Conservation (phyloP, 64 coral and sea anemone genomes). For the Acropora yongei region DNA sequence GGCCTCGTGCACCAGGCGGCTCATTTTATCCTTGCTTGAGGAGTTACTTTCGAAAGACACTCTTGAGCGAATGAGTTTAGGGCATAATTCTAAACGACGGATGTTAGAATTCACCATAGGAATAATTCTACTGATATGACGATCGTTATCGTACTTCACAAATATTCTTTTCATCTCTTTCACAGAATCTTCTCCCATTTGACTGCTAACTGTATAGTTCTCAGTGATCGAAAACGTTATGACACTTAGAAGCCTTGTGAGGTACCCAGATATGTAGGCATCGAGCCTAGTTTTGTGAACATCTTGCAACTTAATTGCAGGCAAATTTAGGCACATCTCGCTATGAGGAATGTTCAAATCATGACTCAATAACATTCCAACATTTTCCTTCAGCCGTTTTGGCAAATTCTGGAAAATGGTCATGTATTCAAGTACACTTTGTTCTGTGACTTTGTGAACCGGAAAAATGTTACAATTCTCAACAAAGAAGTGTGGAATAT, state of each 20-base stretch:
- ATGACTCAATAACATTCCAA: conserved; percentile 5
- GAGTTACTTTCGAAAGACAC: no score
- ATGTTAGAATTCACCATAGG: background rate
- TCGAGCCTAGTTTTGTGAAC: background rate
- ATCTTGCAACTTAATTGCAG: background rate
- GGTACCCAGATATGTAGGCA: conserved; percentile 39
- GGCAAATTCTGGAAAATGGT: conserved; percentile 17
- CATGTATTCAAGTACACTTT: conserved; percentile 16
- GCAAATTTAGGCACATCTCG: background rate
- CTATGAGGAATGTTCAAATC: conserved; percentile 22
- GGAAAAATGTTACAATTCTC: conserved; percentile 59
- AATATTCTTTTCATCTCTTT: conserved; percentile 38
- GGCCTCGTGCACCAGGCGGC: background rate
- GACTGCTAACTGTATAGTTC: conserved; percentile 6
- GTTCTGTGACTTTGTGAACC: conserved; percentile 24
- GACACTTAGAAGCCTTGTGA: conserved; percentile 58
- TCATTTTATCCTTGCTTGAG: background rate
- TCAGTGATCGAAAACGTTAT: conserved; percentile 14
- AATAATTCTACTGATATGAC: conserved; percentile 29
- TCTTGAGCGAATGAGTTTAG: background rate
- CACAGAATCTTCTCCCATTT: conserved; percentile 6
- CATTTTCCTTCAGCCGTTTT: background rate
- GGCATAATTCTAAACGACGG: background rate
- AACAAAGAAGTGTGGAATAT: conserved; percentile 60
- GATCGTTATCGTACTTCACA: conserved; percentile 9